phyloP scores from a whole-genome alignment of 2,113 vertebrate genomes.

The Bos javanicus region DNA sequence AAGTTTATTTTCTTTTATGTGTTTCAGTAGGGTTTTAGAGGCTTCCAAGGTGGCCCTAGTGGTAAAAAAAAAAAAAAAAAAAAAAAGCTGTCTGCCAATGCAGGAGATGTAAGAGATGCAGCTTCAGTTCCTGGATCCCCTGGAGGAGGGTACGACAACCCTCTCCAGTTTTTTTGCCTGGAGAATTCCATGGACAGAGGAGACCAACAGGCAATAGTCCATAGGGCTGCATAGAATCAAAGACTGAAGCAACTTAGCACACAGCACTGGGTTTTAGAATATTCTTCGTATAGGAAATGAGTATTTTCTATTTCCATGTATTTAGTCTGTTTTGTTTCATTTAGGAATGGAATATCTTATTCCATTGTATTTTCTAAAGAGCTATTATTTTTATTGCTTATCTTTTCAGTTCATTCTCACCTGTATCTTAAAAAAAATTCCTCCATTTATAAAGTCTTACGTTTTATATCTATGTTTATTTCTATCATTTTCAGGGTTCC shows the following conservation, averaged over 20 bases:
- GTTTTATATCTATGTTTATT: not conserved
- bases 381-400: not conserved
- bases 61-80: not conserved
- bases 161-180: not conserved
- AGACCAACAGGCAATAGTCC: not conserved
- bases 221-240: not conserved
- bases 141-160: fast-evolving
- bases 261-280: not conserved
- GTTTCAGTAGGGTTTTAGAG: not conserved
- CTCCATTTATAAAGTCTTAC: not conserved
- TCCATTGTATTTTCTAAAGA: not conserved
- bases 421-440: not conserved
- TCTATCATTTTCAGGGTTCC: not conserved
- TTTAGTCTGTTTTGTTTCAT: not conserved
- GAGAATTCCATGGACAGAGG: not conserved
- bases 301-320: not conserved
- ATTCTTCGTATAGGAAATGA: not conserved
- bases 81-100: not conserved
- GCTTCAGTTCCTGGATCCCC: not conserved
- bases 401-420: not conserved
- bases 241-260: not conserved
- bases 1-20: not conserved
- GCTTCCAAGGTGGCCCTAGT: not conserved
- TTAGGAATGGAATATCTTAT: not conserved
- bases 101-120: not conserved